These are phyloP conservation scores for Limosa lapponica DNA, from an alignment of 2,797 vertebrate species.

Conservation along the genomic window DNA sequence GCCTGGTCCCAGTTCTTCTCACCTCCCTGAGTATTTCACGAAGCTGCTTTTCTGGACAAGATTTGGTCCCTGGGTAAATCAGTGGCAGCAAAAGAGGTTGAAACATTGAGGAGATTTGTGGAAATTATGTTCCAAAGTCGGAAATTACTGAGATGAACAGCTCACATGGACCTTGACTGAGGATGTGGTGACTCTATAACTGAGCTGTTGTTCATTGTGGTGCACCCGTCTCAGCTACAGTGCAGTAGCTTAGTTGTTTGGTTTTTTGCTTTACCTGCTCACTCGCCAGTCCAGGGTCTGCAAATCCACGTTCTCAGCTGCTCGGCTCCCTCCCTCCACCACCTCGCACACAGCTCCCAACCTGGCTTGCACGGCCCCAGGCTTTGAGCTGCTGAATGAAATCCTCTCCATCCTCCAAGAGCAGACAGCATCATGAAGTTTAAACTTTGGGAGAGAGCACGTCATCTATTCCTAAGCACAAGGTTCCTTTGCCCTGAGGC, in stretches of 20 bases:
- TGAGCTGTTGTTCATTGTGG: background rate
- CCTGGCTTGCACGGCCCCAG: fast-evolving
- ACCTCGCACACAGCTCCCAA: fast-evolving
- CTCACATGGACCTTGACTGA: fast-evolving
- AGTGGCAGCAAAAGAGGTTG: background rate
- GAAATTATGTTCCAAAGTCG: background rate
- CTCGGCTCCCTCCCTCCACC: background rate
- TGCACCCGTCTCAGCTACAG: background rate
- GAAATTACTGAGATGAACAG: background rate
- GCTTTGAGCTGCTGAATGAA: background rate
- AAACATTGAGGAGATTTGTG: fast-evolving
- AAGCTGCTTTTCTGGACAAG: background rate
- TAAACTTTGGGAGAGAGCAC: background rate
- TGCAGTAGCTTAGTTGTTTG: background rate
- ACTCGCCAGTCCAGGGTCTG: background rate
- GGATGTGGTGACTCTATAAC: background rate
- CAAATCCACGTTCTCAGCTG: background rate
- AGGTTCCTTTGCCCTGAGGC: fast-evolving
- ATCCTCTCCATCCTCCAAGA: background rate
- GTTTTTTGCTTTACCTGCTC: background rate
- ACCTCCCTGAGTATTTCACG: background rate
- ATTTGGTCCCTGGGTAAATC: background rate
- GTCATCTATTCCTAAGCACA: background rate
- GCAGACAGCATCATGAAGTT: background rate
- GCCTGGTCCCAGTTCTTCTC: background rate